These are phyloP conservation scores for Sporophila hypoxantha DNA, from an alignment of 2,113 vertebrate genomes.

Conservation along the genomic window DNA sequence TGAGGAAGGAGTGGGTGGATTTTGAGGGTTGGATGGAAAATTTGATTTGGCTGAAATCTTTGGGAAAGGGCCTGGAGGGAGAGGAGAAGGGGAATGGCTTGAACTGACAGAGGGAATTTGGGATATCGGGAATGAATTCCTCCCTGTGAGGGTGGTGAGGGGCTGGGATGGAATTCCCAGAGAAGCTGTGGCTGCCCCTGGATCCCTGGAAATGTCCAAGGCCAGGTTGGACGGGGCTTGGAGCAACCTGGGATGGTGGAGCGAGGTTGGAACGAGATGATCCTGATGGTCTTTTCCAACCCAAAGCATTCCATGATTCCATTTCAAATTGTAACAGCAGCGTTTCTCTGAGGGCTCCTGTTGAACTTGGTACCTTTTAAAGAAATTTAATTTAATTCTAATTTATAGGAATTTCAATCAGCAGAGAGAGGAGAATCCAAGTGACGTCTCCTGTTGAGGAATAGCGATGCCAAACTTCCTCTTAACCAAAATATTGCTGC, in stretches of 20 bases:
- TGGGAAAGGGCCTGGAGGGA: no score
- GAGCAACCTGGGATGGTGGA: not conserved
- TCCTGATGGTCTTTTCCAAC: not conserved
- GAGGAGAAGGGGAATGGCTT: not conserved
- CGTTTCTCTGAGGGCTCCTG: not conserved
- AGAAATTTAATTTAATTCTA: not conserved
- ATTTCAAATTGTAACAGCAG: not conserved
- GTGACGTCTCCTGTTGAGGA: not conserved
- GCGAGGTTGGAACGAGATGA: accelerated
- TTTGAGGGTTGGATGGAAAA: no score
- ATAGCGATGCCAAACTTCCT: not conserved
- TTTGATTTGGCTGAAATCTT: not conserved
- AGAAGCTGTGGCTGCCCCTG: not conserved
- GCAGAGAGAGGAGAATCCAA: not conserved
- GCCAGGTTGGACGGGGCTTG: not conserved
- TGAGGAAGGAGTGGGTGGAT: no score
- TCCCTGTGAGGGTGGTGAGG: no score
- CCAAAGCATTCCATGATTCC: not conserved
- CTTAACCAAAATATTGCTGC: not conserved
- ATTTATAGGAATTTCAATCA: not conserved
- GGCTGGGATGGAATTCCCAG: not conserved
- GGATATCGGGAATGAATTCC: not conserved
- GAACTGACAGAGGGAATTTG: not conserved
- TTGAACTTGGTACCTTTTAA: not conserved
- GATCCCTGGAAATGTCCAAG: not conserved